Evolutionary conservation across 2,888 invertebrate genomes (phyloP).

Genomic region (Tolmerus cingulatus): DNA sequence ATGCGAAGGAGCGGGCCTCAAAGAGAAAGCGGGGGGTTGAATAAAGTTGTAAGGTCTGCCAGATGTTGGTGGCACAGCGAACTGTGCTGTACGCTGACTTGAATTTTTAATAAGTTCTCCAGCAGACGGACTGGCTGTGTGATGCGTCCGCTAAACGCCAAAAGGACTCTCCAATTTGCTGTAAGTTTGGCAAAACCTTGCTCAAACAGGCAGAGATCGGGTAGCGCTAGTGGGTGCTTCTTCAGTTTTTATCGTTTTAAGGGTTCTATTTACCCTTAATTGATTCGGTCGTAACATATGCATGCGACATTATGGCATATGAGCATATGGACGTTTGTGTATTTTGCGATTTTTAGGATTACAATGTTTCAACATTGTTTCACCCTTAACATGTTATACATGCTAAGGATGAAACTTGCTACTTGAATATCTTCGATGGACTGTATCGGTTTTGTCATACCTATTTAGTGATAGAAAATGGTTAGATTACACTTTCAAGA

Average conservation of each 20-base stretch:
- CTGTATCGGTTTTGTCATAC: neutral
- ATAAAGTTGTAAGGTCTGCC: constrained; percentile 28
- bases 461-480: neutral
- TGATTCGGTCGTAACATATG: neutral
- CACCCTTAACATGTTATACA: neutral
- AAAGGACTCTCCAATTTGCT: neutral
- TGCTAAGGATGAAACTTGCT: neutral
- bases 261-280: neutral
- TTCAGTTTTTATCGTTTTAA: neutral
- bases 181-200: neutral
- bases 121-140: neutral
- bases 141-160: neutral
- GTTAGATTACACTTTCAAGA: neutral
- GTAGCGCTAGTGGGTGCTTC: neutral
- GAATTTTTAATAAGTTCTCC: constrained; percentile 25
- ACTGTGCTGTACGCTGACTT: neutral
- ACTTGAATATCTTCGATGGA: neutral
- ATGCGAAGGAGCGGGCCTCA: neutral
- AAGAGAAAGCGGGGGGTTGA: neutral
- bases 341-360: neutral
- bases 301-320: neutral
- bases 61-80: constrained; percentile 12
- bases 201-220: neutral
- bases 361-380: neutral
- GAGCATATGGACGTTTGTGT: neutral